These are phyloP conservation scores for Jordanella pulchra DNA, from an alignment of 2,797 vertebrate species.

Conservation along the genomic window DNA sequence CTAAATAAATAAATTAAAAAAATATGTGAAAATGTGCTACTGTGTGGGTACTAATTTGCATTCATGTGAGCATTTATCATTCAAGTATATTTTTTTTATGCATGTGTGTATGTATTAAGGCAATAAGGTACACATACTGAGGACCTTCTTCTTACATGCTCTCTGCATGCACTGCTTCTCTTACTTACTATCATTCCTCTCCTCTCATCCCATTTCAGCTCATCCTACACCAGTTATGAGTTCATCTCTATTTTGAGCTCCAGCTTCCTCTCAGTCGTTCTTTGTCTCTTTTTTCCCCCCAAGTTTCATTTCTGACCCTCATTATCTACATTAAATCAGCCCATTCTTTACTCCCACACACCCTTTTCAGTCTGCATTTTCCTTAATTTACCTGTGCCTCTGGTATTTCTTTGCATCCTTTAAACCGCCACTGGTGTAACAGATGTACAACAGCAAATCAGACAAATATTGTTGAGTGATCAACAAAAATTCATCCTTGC, in stretches of 20 bases:
- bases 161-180: constrained; percentile 40
- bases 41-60: background rate
- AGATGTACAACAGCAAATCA: constrained; percentile 64
- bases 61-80: background rate
- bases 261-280: constrained; percentile 12
- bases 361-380: constrained; percentile 16
- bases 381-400: constrained; percentile 21
- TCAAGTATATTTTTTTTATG: background rate
- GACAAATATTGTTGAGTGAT: background rate
- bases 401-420: background rate
- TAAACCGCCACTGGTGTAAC: constrained; percentile 34
- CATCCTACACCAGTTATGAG: constrained; percentile 56
- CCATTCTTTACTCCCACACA: constrained; percentile 3
- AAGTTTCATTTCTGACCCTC: constrained; percentile 12
- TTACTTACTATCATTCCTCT: constrained; percentile 58
- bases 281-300: constrained; percentile 8
- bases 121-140: constrained; percentile 21
- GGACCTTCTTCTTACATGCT: constrained; percentile 44
- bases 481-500: background rate
- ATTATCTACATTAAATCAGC: constrained; percentile 40
- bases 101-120: constrained; percentile 2
- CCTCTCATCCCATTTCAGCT: constrained; percentile 61
- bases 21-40: constrained; percentile 3
- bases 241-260: constrained; percentile 44
- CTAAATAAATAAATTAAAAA: background rate